These are phyloP conservation scores for Ammodytes dubius DNA, from an alignment of 2,113 vertebrate genomes.

Conservation along the genomic window DNA sequence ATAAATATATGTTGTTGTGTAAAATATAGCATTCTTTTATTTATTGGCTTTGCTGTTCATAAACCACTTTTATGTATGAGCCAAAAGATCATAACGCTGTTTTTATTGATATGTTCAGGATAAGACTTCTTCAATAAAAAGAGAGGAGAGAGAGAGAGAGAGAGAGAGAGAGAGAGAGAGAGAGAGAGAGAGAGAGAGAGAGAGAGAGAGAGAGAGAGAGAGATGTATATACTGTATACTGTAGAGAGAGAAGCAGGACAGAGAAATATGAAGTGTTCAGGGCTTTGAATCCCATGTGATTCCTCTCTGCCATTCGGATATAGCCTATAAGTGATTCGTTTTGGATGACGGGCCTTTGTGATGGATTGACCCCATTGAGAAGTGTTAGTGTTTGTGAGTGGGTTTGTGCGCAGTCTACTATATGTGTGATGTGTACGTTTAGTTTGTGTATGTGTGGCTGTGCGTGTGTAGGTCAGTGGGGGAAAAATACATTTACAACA, in stretches of 20 bases:
- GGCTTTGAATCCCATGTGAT: conserved; percentile 48
- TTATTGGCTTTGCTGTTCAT: conserved; percentile 30
- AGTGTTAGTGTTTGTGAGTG: background rate
- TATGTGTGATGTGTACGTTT: background rate
- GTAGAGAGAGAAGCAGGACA: background rate
- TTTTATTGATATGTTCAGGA: background rate
- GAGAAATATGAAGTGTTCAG: conserved; percentile 9
- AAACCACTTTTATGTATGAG: conserved; percentile 26
- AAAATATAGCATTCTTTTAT: background rate
- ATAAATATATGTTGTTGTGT: background rate
- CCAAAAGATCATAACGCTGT: background rate
- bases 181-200: background rate
- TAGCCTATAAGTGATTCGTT: conserved; percentile 46
- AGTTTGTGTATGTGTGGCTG: background rate
- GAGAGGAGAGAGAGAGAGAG: background rate
- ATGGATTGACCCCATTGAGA: conserved; percentile 25
- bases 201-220: background rate
- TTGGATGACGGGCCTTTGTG: conserved; percentile 40
- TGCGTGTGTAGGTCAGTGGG: background rate
- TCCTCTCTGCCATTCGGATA: conserved; percentile 46
- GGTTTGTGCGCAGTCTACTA: background rate
- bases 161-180: background rate
- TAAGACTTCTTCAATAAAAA: background rate
- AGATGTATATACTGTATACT: too few relatives aligned
- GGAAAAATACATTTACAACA: background rate